phyloP scores from a whole-genome alignment of 2,113 vertebrate species.

The Entelurus aequoreus region DNA sequence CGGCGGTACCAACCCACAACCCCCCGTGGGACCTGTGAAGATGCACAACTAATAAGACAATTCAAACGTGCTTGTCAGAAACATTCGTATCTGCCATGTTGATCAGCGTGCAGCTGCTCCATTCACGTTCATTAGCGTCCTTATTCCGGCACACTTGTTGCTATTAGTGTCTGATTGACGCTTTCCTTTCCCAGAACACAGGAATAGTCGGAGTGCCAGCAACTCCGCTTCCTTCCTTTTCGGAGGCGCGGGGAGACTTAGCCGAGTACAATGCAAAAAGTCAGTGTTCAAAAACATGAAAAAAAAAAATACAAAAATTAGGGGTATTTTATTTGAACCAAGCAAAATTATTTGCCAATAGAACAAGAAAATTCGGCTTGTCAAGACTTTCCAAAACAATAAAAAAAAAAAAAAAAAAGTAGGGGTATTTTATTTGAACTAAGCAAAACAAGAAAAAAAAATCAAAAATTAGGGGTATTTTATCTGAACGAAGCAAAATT shows the following conservation, averaged over 20 bases:
- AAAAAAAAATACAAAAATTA: too few species aligned
- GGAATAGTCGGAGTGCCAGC: background rate
- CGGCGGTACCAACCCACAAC: background rate
- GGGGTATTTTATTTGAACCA: too few species aligned
- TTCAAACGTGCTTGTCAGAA: background rate
- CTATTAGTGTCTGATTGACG: slow-evolving; percentile 16
- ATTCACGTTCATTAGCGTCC: slow-evolving; percentile 40
- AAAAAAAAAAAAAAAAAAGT: too few species aligned
- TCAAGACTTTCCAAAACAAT: too few species aligned
- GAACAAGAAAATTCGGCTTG: too few species aligned
- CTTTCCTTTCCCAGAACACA: slow-evolving; percentile 22
- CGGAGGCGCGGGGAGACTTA: slow-evolving; percentile 23
- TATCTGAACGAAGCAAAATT: too few species aligned
- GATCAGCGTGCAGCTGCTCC: slow-evolving; percentile 47
- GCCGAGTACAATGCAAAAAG: background rate
- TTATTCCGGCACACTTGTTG: slow-evolving; percentile 12
- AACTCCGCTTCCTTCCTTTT: slow-evolving; percentile 35
- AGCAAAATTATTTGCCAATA: too few species aligned
- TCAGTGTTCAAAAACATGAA: too few species aligned
- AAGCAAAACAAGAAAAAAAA: too few species aligned
- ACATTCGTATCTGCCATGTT: background rate
- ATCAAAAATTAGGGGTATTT: too few species aligned
- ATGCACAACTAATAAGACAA: slow-evolving; percentile 7
- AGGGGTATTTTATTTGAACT: too few species aligned
- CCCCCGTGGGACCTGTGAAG: background rate